Evolutionary conservation across 2,113 vertebrate species (phyloP).

Genomic region (Oncorhynchus mykiss): DNA sequence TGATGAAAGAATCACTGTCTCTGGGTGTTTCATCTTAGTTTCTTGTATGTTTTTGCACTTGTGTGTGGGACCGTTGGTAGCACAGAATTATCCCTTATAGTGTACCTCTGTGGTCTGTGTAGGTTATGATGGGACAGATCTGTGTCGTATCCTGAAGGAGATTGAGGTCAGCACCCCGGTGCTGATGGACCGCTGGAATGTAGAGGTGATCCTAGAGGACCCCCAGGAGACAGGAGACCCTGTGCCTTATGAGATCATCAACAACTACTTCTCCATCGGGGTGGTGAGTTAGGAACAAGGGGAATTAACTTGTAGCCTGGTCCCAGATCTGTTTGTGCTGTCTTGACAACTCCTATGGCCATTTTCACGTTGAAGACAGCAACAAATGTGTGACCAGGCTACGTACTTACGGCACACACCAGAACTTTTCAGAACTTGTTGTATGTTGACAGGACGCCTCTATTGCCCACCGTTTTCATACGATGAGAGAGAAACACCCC

Average conservation of each 20-base stretch:
- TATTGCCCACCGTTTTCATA: slow-evolving; percentile 90
- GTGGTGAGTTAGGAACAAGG: slow-evolving; percentile 76
- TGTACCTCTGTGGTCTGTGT: not conserved
- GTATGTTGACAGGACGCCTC: slow-evolving; percentile 83
- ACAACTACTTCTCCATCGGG: slow-evolving; percentile 96
- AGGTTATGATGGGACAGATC: slow-evolving; percentile 86
- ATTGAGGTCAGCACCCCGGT: slow-evolving; percentile 77
- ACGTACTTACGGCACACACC: not conserved
- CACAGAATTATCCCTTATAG: too few relatives aligned
- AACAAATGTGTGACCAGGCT: too few relatives aligned
- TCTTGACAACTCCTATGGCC: too few relatives aligned
- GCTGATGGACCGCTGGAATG: slow-evolving; percentile 86
- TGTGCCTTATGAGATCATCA: slow-evolving; percentile 92
- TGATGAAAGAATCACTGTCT: not conserved
- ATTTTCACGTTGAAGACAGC: too few relatives aligned
- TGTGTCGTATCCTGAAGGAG: slow-evolving; percentile 82
- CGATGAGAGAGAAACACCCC: slow-evolving; percentile 92
- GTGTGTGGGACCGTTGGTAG: not conserved
- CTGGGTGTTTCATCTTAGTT: not conserved
- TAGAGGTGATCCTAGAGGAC: slow-evolving; percentile 82
- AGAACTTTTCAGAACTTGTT: not conserved
- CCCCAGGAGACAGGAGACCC: slow-evolving; percentile 83
- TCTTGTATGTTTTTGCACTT: not conserved
- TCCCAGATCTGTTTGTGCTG: too few relatives aligned
- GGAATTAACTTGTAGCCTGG: not conserved